These are phyloP conservation scores for Falco biarmicus DNA, from an alignment of 2,797 vertebrate species.

Conservation along the genomic window DNA sequence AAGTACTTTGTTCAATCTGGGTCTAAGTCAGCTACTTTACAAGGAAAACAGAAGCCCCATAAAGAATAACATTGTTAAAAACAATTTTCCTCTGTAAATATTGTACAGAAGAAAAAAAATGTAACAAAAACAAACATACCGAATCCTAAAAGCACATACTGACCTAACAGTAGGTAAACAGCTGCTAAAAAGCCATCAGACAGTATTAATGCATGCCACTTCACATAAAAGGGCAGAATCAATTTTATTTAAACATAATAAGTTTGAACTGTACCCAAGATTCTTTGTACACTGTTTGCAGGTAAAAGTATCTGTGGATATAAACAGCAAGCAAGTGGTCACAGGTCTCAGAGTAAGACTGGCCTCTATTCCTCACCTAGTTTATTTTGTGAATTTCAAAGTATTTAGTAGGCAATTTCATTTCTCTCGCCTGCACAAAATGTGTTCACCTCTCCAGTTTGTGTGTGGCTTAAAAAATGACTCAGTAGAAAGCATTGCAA, in stretches of 20 bases:
- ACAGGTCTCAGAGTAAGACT: not conserved
- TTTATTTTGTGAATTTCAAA: not conserved
- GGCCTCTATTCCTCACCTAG: not conserved
- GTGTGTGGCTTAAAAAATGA: not conserved
- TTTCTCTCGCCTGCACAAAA: not conserved
- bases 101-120: not conserved
- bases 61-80: conserved; percentile 34
- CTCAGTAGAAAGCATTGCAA: not conserved
- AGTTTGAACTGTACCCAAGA: not conserved
- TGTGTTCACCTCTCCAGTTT: not conserved
- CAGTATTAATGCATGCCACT: not conserved
- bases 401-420: not conserved
- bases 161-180: not conserved
- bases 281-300: not conserved
- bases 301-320: not conserved
- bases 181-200: not conserved
- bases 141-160: not conserved
- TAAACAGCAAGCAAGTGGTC: not conserved
- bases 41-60: conserved; percentile 14
- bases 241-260: not conserved
- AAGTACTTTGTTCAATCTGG: conserved; percentile 24
- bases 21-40: not conserved
- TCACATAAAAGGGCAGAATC: not conserved
- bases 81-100: not conserved
- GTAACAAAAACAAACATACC: not conserved